phyloP scores from a whole-genome alignment of 1,140 invertebrate genomes.

The Heliconius congener region DNA sequence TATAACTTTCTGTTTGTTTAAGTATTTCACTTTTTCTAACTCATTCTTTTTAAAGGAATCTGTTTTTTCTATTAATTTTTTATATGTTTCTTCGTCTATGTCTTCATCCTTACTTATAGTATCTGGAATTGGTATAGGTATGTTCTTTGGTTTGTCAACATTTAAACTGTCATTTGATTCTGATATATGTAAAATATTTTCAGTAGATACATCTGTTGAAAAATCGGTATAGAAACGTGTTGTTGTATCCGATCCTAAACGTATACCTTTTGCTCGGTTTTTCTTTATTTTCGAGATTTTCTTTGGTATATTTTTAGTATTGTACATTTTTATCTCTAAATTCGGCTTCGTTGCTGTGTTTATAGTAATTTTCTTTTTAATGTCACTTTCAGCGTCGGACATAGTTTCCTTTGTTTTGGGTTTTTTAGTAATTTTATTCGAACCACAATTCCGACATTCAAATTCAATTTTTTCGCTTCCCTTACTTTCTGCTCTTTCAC shows the following conservation, averaged over 20 bases:
- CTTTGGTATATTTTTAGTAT: constrained; percentile 85
- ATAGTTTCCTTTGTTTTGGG: constrained; percentile 52
- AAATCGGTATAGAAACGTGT: constrained; percentile 86
- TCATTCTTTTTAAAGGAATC: constrained; percentile 82
- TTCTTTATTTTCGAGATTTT: constrained; percentile 85
- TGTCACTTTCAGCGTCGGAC: constrained; percentile 65
- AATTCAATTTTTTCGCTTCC: constrained; percentile 74
- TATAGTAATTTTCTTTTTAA: constrained; percentile 40
- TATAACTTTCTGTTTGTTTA: constrained; percentile 76
- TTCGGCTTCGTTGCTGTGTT: constrained; percentile 52
- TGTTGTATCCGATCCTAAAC: constrained; percentile 76
- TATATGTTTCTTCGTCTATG: constrained; percentile 76
- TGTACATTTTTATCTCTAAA: constrained; percentile 83
- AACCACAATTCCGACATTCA: constrained; percentile 74
- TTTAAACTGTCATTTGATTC: constrained; percentile 84
- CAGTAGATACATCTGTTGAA: constrained; percentile 81
- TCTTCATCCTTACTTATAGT: constrained; percentile 73
- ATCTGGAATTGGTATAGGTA: constrained; percentile 46
- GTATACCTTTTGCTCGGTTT: constrained; percentile 80
- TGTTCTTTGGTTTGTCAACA: constrained; percentile 59
- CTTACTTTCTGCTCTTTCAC: constrained; percentile 56
- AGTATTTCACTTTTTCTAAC: constrained; percentile 77
- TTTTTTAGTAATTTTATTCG: constrained; percentile 71
- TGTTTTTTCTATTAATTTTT: constrained; percentile 79
- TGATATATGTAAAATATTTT: constrained; percentile 83